These are phyloP conservation scores for Sminthurinus signatus DNA, from an alignment of 1,140 invertebrate species.

Conservation along the genomic window DNA sequence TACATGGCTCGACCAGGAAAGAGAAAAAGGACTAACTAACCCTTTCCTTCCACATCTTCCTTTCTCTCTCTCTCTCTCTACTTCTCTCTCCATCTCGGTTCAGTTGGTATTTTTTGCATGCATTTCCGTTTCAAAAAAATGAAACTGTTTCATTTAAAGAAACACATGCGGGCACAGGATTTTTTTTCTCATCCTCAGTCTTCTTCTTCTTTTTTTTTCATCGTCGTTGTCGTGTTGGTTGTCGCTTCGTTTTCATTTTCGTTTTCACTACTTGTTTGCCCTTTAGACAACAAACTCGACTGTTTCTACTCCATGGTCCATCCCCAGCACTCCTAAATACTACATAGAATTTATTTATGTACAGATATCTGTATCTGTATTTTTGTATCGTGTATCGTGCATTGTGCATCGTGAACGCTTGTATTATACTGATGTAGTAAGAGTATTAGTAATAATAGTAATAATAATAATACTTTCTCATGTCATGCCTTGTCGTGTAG, in stretches of 20 bases:
- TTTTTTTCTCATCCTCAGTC: constrained; percentile 9
- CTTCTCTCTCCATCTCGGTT: constrained; percentile 18
- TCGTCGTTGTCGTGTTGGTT: too few species aligned
- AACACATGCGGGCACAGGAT: constrained; percentile 26
- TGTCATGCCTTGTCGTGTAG: too few species aligned
- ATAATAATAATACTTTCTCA: too few species aligned
- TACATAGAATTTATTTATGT: too few species aligned
- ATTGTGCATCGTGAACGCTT: too few species aligned
- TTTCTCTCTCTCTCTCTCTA: constrained; percentile 9
- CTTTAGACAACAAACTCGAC: constrained; percentile 1
- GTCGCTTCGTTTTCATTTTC: too few species aligned
- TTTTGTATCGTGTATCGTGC: too few species aligned
- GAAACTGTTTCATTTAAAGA: constrained; percentile 26
- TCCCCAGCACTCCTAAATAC: background rate
- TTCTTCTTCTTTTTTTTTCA: background rate
- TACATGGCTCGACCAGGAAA: constrained; percentile 12
- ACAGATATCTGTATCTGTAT: too few species aligned
- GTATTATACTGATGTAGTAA: too few species aligned
- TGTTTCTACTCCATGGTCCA: constrained; percentile 8
- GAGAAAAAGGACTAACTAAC: constrained; percentile 3
- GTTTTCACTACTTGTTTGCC: too few species aligned
- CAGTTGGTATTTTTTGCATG: constrained; percentile 23
- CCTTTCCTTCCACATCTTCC: background rate
- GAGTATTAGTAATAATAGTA: too few species aligned
- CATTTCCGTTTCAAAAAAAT: constrained; percentile 28